A percentile compares a stretch with the other conserved stretches of the same genome.
Conservation (phyloP, 2,888 invertebrate genomes). For the Harpagoxenus sublaevis region DNA sequence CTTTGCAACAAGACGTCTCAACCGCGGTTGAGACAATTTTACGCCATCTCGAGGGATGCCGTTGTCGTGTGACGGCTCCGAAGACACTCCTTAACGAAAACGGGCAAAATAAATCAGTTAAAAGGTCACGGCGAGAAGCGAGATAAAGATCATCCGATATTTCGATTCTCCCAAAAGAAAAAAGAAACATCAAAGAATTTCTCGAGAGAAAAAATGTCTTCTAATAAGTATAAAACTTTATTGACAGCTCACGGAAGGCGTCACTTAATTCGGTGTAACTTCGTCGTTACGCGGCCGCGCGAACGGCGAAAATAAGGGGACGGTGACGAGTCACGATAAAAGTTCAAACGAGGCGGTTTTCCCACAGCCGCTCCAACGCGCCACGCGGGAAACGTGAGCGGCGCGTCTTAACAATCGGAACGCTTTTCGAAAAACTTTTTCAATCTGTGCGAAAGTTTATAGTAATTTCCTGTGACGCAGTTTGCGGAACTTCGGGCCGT, state of each 20-base stretch:
- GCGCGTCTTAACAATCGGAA: constrained; percentile 29
- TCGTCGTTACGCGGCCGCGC: not conserved
- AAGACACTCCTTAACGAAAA: constrained; percentile 20
- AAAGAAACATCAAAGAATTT: no score
- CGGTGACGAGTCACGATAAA: constrained; percentile 19
- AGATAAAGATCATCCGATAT: not conserved
- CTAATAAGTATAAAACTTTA: constrained; percentile 35
- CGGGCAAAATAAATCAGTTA: not conserved
- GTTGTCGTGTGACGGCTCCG: not conserved
- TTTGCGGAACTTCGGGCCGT: constrained; percentile 23
- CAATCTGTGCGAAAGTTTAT: constrained; percentile 49
- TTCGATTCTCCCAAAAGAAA: not conserved
- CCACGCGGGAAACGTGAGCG: not conserved
- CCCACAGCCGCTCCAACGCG: not conserved
- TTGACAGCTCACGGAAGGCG: not conserved
- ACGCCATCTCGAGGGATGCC: constrained; percentile 1
- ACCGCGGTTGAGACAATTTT: constrained; percentile 30
- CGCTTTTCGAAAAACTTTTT: constrained; percentile 53
- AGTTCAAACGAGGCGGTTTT: constrained; percentile 29
- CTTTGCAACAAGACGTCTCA: constrained; percentile 23
- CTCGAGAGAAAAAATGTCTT: not conserved
- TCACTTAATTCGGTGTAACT: constrained; percentile 5
- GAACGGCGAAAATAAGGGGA: not conserved
- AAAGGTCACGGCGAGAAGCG: not conserved
- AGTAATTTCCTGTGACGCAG: constrained; percentile 43